Conservation (phyloP, 2,888 invertebrate species). For the Eristalinus sepulchralis region DNA sequence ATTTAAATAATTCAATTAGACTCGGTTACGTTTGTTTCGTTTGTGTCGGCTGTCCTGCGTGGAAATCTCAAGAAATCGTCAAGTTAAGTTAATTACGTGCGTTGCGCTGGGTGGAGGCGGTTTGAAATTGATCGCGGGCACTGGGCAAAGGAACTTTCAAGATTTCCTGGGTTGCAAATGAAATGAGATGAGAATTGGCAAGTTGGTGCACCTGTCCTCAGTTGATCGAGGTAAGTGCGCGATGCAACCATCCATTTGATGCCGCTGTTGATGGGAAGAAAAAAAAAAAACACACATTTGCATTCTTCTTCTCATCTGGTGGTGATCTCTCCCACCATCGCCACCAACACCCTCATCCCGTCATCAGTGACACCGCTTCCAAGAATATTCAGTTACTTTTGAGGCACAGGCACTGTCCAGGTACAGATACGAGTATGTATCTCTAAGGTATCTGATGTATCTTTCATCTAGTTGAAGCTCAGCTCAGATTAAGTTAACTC, state of each 20-base stretch:
- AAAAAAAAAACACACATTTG: no score
- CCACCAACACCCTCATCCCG: not conserved
- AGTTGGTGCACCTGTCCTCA: no score
- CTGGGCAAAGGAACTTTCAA: no score
- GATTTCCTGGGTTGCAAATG: no score
- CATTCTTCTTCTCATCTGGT: not conserved
- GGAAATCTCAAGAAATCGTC: not conserved
- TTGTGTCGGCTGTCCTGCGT: not conserved
- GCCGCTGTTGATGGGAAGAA: no score
- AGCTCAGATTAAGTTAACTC: conserved; percentile 37
- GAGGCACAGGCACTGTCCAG: not conserved
- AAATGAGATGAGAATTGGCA: no score
- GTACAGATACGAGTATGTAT: no score
- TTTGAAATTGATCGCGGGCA: no score
- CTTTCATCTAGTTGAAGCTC: conserved; percentile 3
- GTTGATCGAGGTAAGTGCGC: no score
- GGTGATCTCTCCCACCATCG: not conserved
- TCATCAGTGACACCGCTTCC: conserved; percentile 5
- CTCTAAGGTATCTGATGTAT: not conserved
- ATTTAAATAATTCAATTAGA: conserved; percentile 42
- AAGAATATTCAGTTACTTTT: conserved; percentile 42
- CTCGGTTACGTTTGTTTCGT: not conserved
- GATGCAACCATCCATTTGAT: no score
- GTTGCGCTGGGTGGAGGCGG: no score
- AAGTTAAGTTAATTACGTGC: no score